Percentiles rank a stretch among this genome's conserved stretches.
Conservation (phyloP, 1,140 invertebrate species). For the Lepidostoma basale region DNA sequence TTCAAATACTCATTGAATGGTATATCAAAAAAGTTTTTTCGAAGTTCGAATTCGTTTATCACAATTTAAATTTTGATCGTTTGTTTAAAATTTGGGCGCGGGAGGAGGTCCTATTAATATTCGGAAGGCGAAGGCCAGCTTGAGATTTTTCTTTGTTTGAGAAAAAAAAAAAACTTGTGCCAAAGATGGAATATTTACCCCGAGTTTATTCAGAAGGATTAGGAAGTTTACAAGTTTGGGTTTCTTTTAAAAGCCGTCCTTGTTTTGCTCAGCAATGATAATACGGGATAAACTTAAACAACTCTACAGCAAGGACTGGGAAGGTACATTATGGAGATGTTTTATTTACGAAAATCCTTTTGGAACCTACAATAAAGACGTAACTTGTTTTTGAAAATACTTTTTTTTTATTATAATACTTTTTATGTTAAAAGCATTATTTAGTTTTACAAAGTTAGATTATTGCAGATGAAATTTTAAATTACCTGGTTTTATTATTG, state of each 20-base stretch:
- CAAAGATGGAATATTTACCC: slow-evolving; percentile 19
- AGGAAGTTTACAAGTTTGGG: slow-evolving; percentile 11
- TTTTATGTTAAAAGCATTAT: too few species aligned
- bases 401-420: too few species aligned
- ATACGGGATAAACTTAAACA: slow-evolving; percentile 7
- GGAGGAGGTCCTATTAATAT: neutral
- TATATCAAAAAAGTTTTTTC: too few species aligned
- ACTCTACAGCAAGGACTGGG: neutral
- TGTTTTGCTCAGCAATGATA: slow-evolving; percentile 5
- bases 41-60: too few species aligned
- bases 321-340: neutral
- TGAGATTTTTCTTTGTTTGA: slow-evolving; percentile 4
- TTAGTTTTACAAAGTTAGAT: too few species aligned
- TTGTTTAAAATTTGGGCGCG: too few species aligned
- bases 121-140: neutral
- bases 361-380: too few species aligned
- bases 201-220: slow-evolving; percentile 14
- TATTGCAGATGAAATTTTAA: too few species aligned
- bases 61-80: too few species aligned
- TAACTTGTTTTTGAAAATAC: too few species aligned
- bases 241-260: slow-evolving; percentile 14
- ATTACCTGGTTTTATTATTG: too few species aligned
- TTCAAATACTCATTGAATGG: too few species aligned
- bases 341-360: slow-evolving; percentile 5
- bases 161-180: slow-evolving; percentile 10